A percentile compares a stretch with the other conserved stretches of the same genome.
Conservation (phyloP, 2,888 invertebrate genomes). For the Lucinisca nassula region DNA sequence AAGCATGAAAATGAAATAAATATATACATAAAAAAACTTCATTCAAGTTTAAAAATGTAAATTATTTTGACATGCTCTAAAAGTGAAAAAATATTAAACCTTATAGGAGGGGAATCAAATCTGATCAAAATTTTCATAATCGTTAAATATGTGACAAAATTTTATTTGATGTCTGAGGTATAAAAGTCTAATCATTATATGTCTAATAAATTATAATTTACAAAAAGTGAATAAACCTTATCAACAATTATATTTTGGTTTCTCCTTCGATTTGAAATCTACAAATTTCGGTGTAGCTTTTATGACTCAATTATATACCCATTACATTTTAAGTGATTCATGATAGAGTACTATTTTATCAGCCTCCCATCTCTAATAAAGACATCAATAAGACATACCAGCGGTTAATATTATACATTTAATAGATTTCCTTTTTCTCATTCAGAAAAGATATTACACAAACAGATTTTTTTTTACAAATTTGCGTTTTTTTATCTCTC, state of each 20-base stretch:
- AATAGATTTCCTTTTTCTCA: background rate
- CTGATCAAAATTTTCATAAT: background rate
- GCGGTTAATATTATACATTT: conserved; percentile 17
- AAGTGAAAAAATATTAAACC: too few relatives aligned
- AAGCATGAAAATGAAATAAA: too few relatives aligned
- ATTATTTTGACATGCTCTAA: too few relatives aligned
- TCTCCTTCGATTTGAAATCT: background rate
- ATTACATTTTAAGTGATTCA: conserved; percentile 47
- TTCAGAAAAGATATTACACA: too few relatives aligned
- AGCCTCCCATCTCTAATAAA: conserved; percentile 47
- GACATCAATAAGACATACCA: conserved; percentile 46
- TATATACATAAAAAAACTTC: too few relatives aligned
- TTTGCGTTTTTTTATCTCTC: background rate
- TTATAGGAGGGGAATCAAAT: too few relatives aligned
- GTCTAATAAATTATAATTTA: conserved; percentile 66
- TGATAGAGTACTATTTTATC: conserved; percentile 52
- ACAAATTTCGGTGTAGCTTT: conserved; percentile 29
- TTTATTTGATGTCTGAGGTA: conserved; percentile 9
- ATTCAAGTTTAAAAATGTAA: too few relatives aligned
- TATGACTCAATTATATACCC: conserved; percentile 65
- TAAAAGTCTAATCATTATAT: conserved; percentile 47
- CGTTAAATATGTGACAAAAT: background rate
- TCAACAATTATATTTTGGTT: background rate
- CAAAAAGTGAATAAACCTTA: conserved; percentile 29
- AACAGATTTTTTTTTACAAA: too few relatives aligned